A percentile compares a stretch with the other conserved stretches of the same genome.
These are phyloP conservation scores for Chelidonichthys spinosus DNA, from an alignment of 2,797 vertebrate genomes.

Conservation along the genomic window DNA sequence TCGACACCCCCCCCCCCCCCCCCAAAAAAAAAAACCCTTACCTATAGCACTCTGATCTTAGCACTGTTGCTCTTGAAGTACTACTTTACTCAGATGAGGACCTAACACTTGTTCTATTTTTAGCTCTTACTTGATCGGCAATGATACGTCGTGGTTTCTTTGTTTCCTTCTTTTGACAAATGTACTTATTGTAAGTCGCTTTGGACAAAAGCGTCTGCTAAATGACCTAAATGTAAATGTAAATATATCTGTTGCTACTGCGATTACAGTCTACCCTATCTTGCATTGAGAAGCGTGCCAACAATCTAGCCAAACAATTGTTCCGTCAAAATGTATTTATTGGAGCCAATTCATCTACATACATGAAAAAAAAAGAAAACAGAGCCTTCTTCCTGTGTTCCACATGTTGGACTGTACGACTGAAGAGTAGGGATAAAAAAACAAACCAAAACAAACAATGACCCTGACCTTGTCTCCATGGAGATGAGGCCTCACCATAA, in stretches of 20 bases:
- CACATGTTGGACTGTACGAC: conserved; percentile 24
- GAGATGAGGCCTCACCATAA: conserved; percentile 78
- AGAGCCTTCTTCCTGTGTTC: conserved; percentile 9
- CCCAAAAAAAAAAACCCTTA: no score
- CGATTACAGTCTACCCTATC: conserved; percentile 1
- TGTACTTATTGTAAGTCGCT: no score
- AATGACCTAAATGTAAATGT: no score
- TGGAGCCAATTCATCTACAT: conserved; percentile 13
- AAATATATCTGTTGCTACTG: not conserved
- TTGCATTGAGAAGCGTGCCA: conserved; percentile 8
- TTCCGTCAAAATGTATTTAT: not conserved
- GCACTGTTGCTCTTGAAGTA: no score
- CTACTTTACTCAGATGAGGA: no score
- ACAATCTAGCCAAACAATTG: conserved; percentile 9
- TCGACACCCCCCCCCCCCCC: no score
- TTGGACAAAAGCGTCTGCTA: no score
- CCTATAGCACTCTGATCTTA: no score
- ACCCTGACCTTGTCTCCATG: conserved; percentile 83
- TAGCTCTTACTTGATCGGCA: no score
- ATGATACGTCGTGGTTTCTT: no score
- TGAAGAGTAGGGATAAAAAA: conserved; percentile 40
- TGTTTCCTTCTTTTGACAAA: no score
- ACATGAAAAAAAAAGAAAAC: not conserved
- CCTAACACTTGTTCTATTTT: no score
- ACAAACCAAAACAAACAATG: conserved; percentile 76